Conservation (phyloP, 2,888 invertebrate species). For the Rutpela maculata region DNA sequence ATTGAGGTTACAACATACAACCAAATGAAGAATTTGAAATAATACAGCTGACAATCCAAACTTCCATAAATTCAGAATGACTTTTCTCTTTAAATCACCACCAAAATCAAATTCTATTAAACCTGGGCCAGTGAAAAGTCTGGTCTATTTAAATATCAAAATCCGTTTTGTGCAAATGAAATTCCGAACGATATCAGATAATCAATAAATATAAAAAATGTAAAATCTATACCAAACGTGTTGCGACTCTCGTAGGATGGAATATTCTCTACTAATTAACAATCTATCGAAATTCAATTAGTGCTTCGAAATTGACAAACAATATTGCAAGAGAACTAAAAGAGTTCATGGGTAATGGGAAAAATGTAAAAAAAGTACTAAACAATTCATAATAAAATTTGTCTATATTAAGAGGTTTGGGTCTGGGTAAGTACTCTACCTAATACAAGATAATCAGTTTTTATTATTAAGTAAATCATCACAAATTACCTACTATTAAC, state of each 20-base stretch:
- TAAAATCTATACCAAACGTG: neutral
- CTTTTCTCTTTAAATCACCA: no score
- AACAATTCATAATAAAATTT: slow-evolving; percentile 12
- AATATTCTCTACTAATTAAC: neutral
- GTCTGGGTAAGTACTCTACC: slow-evolving; percentile 10
- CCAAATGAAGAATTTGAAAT: no score
- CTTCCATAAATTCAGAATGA: no score
- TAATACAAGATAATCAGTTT: slow-evolving; percentile 15
- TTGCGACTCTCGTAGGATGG: neutral
- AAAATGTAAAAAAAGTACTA: slow-evolving; percentile 2
- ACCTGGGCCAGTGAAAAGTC: no score
- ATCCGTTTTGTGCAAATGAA: no score
- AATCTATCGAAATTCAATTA: neutral
- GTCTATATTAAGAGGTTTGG: slow-evolving; percentile 20
- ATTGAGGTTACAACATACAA: no score
- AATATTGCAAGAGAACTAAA: neutral
- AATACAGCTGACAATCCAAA: no score
- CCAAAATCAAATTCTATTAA: no score
- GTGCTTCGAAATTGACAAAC: no score
- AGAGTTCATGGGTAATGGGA: neutral
- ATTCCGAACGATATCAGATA: neutral
- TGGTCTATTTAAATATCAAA: no score
- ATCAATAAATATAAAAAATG: neutral
- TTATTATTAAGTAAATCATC: slow-evolving; percentile 2
- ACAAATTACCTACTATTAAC: slow-evolving; percentile 29